A percentile compares a stretch with the other conserved stretches of the same genome.
Evolutionary conservation across 2,888 invertebrate genomes (phyloP).

Genomic region (Cistogaster globosa): DNA sequence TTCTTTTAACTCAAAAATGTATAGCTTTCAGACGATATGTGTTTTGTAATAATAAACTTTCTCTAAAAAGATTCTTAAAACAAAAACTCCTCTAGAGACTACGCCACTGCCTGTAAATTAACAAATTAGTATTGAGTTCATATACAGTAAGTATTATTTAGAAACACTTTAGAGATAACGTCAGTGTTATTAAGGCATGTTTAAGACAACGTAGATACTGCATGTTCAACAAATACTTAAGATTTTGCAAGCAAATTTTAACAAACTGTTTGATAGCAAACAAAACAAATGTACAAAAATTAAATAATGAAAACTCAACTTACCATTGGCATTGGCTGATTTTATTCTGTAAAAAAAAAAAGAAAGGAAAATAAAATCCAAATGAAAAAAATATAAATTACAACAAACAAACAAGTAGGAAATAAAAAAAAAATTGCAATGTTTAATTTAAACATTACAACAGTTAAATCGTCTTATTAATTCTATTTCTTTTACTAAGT

Average conservation of each 20-base stretch:
- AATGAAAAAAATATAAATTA: conserved; percentile 67
- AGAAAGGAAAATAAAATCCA: conserved; percentile 33
- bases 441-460: conserved; percentile 65
- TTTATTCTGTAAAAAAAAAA: conserved; percentile 82
- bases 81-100: not conserved
- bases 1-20: too few species aligned
- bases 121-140: conserved; percentile 42
- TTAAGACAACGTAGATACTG: conserved; percentile 46
- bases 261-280: conserved; percentile 54
- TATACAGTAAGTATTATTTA: conserved; percentile 22
- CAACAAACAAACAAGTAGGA: conserved; percentile 31
- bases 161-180: conserved; percentile 62
- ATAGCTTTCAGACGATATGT: too few species aligned
- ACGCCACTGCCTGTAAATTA: conserved; percentile 22
- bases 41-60: too few species aligned
- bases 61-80: too few species aligned
- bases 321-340: conserved; percentile 83
- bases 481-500: conserved; percentile 15
- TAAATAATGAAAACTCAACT: conserved; percentile 73
- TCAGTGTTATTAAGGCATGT: conserved; percentile 55
- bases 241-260: conserved; percentile 55
- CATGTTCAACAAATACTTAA: conserved; percentile 63
- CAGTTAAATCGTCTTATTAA: conserved; percentile 64
- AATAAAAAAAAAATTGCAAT: not conserved
- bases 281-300: not conserved